These are phyloP conservation scores for Physocephala rufipes DNA, from an alignment of 2,888 invertebrate genomes.

Conservation along the genomic window DNA sequence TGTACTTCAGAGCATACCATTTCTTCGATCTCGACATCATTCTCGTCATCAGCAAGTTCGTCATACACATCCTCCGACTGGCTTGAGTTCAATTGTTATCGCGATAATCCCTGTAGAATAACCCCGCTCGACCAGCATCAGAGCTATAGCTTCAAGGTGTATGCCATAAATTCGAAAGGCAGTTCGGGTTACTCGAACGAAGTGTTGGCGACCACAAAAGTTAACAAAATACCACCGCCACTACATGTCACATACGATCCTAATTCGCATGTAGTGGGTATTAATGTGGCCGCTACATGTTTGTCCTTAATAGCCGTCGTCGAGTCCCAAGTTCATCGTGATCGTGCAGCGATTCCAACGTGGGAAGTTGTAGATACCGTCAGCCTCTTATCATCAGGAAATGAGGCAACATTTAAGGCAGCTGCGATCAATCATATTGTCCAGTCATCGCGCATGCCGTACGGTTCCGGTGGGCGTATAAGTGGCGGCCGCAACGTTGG, in stretches of 20 bases:
- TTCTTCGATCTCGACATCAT: constrained; percentile 30
- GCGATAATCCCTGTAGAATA: constrained; percentile 88
- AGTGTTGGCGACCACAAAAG: constrained; percentile 81
- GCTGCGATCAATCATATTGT: constrained; percentile 72
- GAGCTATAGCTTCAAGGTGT: constrained; percentile 86
- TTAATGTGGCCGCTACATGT: constrained; percentile 82
- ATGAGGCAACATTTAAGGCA: constrained; percentile 75
- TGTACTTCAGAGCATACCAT: constrained; percentile 60
- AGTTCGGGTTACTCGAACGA: constrained; percentile 89
- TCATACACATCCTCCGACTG: constrained; percentile 71
- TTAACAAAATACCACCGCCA: constrained; percentile 83
- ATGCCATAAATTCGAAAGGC: constrained; percentile 87
- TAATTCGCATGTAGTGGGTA: constrained; percentile 76
- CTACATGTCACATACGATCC: constrained; percentile 85
- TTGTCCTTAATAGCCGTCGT: constrained; percentile 80
- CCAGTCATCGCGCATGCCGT: constrained; percentile 50
- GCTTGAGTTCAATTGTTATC: constrained; percentile 86
- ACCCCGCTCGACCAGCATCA: constrained; percentile 86
- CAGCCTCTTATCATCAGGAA: constrained; percentile 76
- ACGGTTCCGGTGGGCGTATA: constrained; percentile 54
- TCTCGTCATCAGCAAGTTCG: constrained; percentile 33
- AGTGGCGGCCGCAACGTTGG: constrained; percentile 66
- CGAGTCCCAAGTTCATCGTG: constrained; percentile 73
- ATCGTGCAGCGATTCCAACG: constrained; percentile 67
- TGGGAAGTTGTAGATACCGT: constrained; percentile 81